Evolutionary conservation across 1,140 invertebrate species (phyloP).

Genomic region (Papilio glaucus): DNA sequence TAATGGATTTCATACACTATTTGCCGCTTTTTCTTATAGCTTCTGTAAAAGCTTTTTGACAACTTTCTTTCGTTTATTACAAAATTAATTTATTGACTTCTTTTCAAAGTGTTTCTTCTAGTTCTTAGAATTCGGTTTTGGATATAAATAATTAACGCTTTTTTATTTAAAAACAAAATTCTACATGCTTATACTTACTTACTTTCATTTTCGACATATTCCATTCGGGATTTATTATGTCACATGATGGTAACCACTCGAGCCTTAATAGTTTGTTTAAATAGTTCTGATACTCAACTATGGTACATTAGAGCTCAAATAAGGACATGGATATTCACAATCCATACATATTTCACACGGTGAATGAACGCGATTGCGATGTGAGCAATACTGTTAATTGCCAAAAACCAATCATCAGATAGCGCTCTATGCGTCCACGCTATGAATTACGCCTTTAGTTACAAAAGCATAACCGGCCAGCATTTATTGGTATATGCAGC

Average conservation of each 20-base stretch:
- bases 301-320: constrained; percentile 53
- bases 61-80: constrained; percentile 52
- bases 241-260: too few species aligned
- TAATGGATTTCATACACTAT: constrained; percentile 72
- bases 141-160: too few species aligned
- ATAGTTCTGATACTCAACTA: constrained; percentile 48
- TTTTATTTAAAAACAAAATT: too few species aligned
- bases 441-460: constrained; percentile 80
- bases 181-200: too few species aligned
- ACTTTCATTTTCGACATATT: too few species aligned
- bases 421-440: constrained; percentile 73
- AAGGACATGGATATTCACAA: constrained; percentile 69
- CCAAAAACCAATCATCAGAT: constrained; percentile 84
- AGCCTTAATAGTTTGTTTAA: constrained; percentile 15
- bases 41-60: constrained; percentile 79
- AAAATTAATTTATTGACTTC: constrained; percentile 37
- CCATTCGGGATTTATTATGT: too few species aligned
- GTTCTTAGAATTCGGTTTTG: background rate
- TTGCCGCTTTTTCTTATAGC: constrained; percentile 65
- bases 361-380: constrained; percentile 78
- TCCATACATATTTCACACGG: constrained; percentile 81
- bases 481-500: constrained; percentile 44
- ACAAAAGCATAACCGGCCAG: constrained; percentile 57
- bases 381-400: constrained; percentile 82
- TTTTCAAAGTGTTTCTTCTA: background rate